Base-by-base conservation (phyloP, 53 echinoderm and acorn worm genomes). In the Zoroaster sp. region DNA sequence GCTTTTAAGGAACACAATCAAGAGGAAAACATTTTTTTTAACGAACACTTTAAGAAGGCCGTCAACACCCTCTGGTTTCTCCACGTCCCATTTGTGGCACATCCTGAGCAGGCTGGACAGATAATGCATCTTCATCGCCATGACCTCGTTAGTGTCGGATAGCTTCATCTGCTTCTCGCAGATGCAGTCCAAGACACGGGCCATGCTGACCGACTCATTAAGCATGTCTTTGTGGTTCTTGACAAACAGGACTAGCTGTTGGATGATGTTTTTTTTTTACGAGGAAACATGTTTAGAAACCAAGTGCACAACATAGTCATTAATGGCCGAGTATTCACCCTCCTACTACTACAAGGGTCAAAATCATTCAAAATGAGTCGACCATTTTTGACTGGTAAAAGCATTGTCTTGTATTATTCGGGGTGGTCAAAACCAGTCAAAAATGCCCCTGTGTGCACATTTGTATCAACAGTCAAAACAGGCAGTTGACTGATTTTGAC, bases 101-200 rank as follows among this genome's bases (percentile, higher is more conserved):
- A 78, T 69, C 45, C 95, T 66, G 31, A 97, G 72, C n/a, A 97
- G 37, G 31, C 80, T 20, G n/a, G 91, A 54, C 10, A 97, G 87
- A 45, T 97, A 97, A 73, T 97, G 97, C 90, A 95, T 95, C 78
- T 97, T 97, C 54, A 97, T 80, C 18, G 95, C 88, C n/a, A 97
- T 45, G 53, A 97, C 95, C 47, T 97, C 97, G 40, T 97, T 97
- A 30, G 95, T 92, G 13, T 93, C 94, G 0, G 78, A 52, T 3
- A 68, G 36, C 75, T 97, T 97, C 92, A 97, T 95, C 87, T 95
- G 91, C 59, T 93, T 93, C 80, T 97, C 97, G 30, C 92, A 89
- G 90, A 97, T 97, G 78, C 75, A 46, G 59, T 97, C 95, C 17
- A 97, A 66, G 28, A 95, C 95, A n/a, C 87, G 93, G 37, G 92